Conservation (phyloP, 2,113 vertebrate genomes). For the Trichomycterus rosablanca region DNA sequence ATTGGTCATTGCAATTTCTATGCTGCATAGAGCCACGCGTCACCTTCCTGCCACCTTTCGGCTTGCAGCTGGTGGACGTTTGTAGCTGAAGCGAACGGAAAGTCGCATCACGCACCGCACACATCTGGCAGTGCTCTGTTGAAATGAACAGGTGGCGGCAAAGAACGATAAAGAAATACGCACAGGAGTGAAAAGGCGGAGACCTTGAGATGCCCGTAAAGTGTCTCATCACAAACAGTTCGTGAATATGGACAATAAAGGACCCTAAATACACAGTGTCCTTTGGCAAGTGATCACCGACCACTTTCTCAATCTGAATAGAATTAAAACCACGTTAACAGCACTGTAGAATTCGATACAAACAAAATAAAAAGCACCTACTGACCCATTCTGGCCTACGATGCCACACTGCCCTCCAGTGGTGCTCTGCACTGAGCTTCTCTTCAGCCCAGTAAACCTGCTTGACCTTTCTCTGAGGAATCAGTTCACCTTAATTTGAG, state of each 20-base stretch:
- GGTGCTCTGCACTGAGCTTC: neutral
- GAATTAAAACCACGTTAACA: neutral
- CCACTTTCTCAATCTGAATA: neutral
- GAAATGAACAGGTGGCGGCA: no score
- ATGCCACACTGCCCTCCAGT: constrained; percentile 7
- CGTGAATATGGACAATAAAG: neutral
- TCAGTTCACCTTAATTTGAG: neutral
- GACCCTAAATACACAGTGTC: neutral
- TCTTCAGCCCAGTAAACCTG: neutral
- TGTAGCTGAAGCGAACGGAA: no score
- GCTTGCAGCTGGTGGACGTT: no score
- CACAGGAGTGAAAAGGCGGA: no score
- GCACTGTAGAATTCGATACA: neutral
- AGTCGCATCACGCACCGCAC: no score
- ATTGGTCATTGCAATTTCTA: no score
- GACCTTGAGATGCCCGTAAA: no score
- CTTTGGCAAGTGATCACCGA: neutral
- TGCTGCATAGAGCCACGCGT: no score
- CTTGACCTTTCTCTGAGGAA: constrained; percentile 2
- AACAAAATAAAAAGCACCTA: neutral
- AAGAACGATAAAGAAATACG: no score
- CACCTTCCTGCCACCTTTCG: no score
- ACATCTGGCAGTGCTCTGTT: no score
- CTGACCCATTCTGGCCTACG: neutral
- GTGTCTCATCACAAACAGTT: neutral